Evolutionary conservation across 2,888 invertebrate genomes (phyloP), one percentile per base, ranked within the genome.

Genomic region (Drosophila prolongata): DNA sequence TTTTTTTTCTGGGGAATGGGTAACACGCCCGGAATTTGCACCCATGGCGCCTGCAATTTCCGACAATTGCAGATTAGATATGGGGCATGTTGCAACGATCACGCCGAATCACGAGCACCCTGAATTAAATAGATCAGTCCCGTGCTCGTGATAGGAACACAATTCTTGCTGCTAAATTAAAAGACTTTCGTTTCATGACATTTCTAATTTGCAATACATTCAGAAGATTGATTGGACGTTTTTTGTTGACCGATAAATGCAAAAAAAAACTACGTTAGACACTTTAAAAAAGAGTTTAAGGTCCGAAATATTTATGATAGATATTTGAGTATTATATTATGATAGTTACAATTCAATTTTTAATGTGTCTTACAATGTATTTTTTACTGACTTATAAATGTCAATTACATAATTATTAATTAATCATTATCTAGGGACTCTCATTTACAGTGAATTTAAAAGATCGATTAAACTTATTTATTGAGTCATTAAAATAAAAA

Each of bases 61-160:
- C 50, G 27, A 16, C 43, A 52, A 27, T 44, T 24, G 57, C 11
- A 42, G 80, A 80, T 82, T 75, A 82, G 77, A 85, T 75, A 66
- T 9, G 27, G 38, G 27, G 8, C 16, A 24, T 34, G 44, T 9
- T n/a, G 35, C 2, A 6, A 2, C 4, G 55, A 27, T 62, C 64
- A 42, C 62, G 4, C 0, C 62, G 62, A 62, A 47, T 42, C 47
- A 40, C 62, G 40, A 47, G 64, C 62, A 16, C 34, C 24, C 3
- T 53, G 38, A 50, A 44, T 44, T 49, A 10, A n/a, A n/a, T 53
- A 42, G 40, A 49, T 60, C 24, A 40, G 34, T 24, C 2, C 13
- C 34, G 46, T 49, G 35, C 46, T 37, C n/a, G 50, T n/a, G 13
- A 50, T 10, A 4, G 16, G 24, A 11, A 14, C 34, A 5, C 50